These are phyloP conservation scores for Drosophila niveifrons DNA, from an alignment of 2,888 invertebrate species.

Conservation along the genomic window DNA sequence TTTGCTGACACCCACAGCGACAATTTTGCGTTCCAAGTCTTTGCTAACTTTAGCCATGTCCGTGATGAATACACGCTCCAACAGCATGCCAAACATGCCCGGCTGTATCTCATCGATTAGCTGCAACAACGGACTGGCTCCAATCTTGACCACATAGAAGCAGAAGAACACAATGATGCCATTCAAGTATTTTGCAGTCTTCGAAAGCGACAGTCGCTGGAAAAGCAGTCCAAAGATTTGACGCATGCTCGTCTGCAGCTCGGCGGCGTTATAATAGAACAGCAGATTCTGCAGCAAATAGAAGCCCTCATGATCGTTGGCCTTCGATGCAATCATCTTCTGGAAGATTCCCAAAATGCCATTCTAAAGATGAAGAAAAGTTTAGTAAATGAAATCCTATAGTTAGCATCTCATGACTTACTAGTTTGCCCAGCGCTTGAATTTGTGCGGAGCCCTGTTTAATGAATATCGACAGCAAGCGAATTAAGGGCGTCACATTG, in stretches of 20 bases:
- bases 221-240: constrained; percentile 97
- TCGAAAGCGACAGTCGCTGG: constrained; percentile 95
- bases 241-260: constrained; percentile 91
- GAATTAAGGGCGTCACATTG: constrained; percentile 96
- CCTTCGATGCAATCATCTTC: constrained; percentile 97
- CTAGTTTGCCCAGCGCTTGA: constrained; percentile 89
- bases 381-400: background rate
- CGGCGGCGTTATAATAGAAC: constrained; percentile 91
- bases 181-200: constrained; percentile 97
- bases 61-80: constrained; percentile 94
- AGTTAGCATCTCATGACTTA: constrained; percentile 83
- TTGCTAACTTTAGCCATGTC: constrained; percentile 96
- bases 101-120: constrained; percentile 94
- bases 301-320: constrained; percentile 98
- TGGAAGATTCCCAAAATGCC: constrained; percentile 97
- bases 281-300: constrained; percentile 94
- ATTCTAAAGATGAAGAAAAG: constrained; percentile 85
- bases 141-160: constrained; percentile 93
- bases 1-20: constrained; percentile 95
- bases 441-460: constrained; percentile 90
- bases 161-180: constrained; percentile 96
- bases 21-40: constrained; percentile 93
- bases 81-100: constrained; percentile 98
- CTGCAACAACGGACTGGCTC: constrained; percentile 90
- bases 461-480: constrained; percentile 95